Evolutionary conservation across 2,113 vertebrate species (phyloP), one percentile per base, ranked within the genome.

Genomic region (Gobio gobio): DNA sequence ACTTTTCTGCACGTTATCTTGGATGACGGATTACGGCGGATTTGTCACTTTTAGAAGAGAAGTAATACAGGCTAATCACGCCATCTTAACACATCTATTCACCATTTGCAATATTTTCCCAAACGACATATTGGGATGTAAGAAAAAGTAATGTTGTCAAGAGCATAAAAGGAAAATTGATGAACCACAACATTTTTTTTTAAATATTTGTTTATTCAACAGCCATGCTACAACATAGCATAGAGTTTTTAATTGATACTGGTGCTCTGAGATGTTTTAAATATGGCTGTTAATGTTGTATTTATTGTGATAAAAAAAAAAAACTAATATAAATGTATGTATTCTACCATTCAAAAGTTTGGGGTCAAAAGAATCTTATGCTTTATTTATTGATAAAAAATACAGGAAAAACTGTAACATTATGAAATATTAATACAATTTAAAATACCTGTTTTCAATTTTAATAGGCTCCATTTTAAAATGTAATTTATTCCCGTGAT

Each of bases 11-110:
- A 54, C 80, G 78, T 73, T 70, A 75, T 29, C 76, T 64, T 36
- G 76, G 59, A 74, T 74, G 47, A 80, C 33, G 47, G 58, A 84
- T 78, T 83, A 33, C 29, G 68, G 22, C 26, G 72, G 74, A 83
- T 75, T 81, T 54, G 49, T 79, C 70, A 72, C 64, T 40, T 82
- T 83, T 63, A 29, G 24, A 76, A 77, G 61, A 82, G 64, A 79
- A 68, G 70, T 40, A 85, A 87, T 82, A 78, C 61, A 82, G 70
- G 70, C 59, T 87, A 83, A 64, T 85, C 83, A 79, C 26, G 24
- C 74, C 56, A 84, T 87, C 40, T 61, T 59, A 43, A 79, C 51
- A 66, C 29, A 43, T 85, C 76, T 75, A 75, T 82, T 88, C 47
- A 88, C 49, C 49, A 45, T 58, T 47, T 61, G n/a, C 13, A 40